Evolutionary conservation across 2,888 invertebrate genomes (phyloP).

Genomic region (Scaptomyza parva): DNA sequence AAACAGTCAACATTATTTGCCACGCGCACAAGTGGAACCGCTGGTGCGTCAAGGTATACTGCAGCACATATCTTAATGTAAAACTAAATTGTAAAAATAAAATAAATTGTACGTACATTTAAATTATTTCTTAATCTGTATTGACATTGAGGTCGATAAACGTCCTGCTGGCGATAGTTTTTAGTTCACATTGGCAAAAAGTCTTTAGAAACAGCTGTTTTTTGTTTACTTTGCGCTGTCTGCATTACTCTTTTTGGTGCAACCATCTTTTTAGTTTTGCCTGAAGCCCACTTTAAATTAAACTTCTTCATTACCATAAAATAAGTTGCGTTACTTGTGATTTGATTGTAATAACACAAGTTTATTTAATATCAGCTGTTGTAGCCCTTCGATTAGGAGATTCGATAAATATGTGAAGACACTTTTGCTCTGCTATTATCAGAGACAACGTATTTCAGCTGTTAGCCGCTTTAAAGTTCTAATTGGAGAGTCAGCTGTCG

Average conservation of each 20-base stretch:
- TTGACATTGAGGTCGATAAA: too few relatives aligned
- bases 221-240: too few relatives aligned
- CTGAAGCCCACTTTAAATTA: too few relatives aligned
- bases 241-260: too few relatives aligned
- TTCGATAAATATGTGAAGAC: slow-evolving; percentile 1
- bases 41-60: slow-evolving; percentile 95
- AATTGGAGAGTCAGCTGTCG: not conserved
- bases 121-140: not conserved
- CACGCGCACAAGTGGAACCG: slow-evolving; percentile 94
- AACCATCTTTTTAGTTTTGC: too few relatives aligned
- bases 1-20: slow-evolving; percentile 95
- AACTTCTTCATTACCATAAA: too few relatives aligned
- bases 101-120: slow-evolving; percentile 3
- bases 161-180: too few relatives aligned
- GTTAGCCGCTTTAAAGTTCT: not conserved
- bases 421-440: not conserved
- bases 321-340: too few relatives aligned
- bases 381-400: not conserved
- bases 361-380: not conserved
- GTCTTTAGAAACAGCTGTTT: too few relatives aligned
- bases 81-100: slow-evolving; percentile 13
- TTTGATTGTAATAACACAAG: not conserved
- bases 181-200: too few relatives aligned
- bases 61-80: slow-evolving; percentile 84
- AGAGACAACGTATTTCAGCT: not conserved